Conservation (phyloP, 2,113 vertebrate genomes). For the Scopus umbretta region DNA sequence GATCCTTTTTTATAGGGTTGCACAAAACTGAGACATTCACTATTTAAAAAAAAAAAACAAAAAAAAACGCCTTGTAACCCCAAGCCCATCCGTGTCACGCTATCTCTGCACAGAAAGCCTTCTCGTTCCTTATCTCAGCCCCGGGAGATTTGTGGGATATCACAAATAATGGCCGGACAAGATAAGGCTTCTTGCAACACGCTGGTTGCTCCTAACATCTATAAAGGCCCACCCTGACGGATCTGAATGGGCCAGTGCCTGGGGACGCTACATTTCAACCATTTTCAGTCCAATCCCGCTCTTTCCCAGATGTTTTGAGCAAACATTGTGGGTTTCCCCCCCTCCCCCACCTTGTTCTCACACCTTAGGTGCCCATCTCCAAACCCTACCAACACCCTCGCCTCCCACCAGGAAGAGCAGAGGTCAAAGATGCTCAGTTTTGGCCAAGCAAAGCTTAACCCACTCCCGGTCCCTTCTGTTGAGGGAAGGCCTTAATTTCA, state of each 20-base stretch:
- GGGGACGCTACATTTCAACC: not conserved
- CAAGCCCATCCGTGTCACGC: not conserved
- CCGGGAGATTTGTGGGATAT: not conserved
- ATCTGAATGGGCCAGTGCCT: not conserved
- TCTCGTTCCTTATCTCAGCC: not conserved
- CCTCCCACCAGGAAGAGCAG: not conserved
- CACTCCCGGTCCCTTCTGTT: not conserved
- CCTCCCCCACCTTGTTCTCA: too few relatives aligned
- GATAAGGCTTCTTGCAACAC: not conserved
- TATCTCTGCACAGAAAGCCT: not conserved
- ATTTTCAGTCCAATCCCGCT: not conserved
- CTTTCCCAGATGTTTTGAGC: not conserved
- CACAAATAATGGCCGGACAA: not conserved
- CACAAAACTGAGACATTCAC: accelerated
- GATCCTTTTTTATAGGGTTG: not conserved
- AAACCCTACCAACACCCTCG: not conserved
- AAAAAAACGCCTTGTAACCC: not conserved
- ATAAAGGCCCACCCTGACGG: accelerated
- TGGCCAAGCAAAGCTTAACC: not conserved
- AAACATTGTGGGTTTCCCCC: not conserved
- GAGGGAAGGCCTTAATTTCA: not conserved
- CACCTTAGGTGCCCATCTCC: not conserved
- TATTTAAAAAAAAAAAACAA: not conserved
- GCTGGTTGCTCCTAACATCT: not conserved
- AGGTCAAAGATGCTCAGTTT: accelerated